Evolutionary conservation across 2,797 vertebrate species (phyloP), one percentile per base, ranked within the genome.

Genomic region (Bovichtus diacanthus): DNA sequence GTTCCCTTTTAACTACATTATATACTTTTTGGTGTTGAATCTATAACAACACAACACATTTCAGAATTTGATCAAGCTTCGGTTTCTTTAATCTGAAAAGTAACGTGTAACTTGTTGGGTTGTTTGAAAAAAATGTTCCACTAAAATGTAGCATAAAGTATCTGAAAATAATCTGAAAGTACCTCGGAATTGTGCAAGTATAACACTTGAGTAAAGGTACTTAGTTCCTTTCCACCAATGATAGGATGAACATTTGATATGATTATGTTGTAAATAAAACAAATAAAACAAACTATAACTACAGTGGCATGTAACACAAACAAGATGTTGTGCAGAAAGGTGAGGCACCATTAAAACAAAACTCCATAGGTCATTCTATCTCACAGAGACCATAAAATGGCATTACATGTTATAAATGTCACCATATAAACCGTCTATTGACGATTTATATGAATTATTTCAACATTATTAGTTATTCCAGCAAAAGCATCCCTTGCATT

Each of bases 391-490:
- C 36, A 68, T 41, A 4, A 15, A 61, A 62, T 19, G 38, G 34
- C 5, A 55, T 10, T 56, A 23, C 49, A 59, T 43, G 23, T 47
- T 73, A 6, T 56, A 34, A 46, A 72, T 75, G 31, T 56, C 49
- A 49, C 7, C 0, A 46, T n/a, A 61, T 21, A 64, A 74, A 66
- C 36, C 53, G 62, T 31, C 53, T 61, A 31, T 54, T 60, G 38
- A 55, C 2, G 6, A 39, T 41, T 65, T 70, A 23, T 25, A 19
- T 29, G 9, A 73, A 51, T 60, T 8, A 53, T 44, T 29, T 10
- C 19, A 62, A 11, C 3, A 36, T 51, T 51, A 46, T 61, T 75
- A 16, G 46, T 75, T 23, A 73, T 74, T 81, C 39, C 53, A 51
- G 12, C 9, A 23, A 69, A 74, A 46, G 38, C 49, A 61, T 74